Percentiles rank a stretch among this genome's conserved stretches.
phyloP scores from a whole-genome alignment of 2,888 invertebrate species.

The Brachyptera putata region DNA sequence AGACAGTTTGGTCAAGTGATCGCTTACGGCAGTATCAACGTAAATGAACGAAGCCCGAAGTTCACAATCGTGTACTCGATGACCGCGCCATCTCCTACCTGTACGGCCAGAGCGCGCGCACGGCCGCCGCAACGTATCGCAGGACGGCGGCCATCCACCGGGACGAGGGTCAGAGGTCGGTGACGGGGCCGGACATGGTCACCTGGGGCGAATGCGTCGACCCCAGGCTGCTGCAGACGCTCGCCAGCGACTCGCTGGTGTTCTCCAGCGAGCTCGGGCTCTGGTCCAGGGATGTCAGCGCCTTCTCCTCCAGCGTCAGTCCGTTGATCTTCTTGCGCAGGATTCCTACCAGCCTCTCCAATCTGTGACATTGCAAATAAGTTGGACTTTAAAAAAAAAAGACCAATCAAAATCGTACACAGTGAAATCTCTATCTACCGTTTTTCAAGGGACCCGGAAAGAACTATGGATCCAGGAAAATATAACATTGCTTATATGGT shows the following conservation, averaged over 20 bases:
- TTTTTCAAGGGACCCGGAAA: too few relatives aligned
- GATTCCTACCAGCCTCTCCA: slow-evolving; percentile 56
- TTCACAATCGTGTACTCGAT: too few relatives aligned
- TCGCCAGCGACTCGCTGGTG: slow-evolving; percentile 33
- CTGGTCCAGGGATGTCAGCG: slow-evolving; percentile 44
- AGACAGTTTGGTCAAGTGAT: too few relatives aligned
- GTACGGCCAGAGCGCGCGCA: neutral
- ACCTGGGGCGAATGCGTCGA: slow-evolving; percentile 44
- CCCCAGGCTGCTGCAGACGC: slow-evolving; percentile 17
- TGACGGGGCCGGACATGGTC: slow-evolving; percentile 58
- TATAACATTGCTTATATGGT: too few relatives aligned
- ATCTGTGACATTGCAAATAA: too few relatives aligned
- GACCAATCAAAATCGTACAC: too few relatives aligned
- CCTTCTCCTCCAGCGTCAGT: slow-evolving; percentile 44
- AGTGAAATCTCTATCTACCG: too few relatives aligned
- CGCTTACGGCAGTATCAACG: too few relatives aligned
- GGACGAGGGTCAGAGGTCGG: slow-evolving; percentile 48
- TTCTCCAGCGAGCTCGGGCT: slow-evolving; percentile 48
- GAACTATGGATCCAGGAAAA: too few relatives aligned
- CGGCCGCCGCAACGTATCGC: neutral
- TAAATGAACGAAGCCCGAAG: too few relatives aligned
- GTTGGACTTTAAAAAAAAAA: too few relatives aligned
- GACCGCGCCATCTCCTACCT: too few relatives aligned
- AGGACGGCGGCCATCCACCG: neutral
- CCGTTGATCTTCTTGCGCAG: slow-evolving; percentile 44